A percentile compares a stretch with the other conserved stretches of the same genome.
These are phyloP conservation scores for Maniola hyperantus DNA, from an alignment of 2,888 invertebrate species.

Conservation along the genomic window DNA sequence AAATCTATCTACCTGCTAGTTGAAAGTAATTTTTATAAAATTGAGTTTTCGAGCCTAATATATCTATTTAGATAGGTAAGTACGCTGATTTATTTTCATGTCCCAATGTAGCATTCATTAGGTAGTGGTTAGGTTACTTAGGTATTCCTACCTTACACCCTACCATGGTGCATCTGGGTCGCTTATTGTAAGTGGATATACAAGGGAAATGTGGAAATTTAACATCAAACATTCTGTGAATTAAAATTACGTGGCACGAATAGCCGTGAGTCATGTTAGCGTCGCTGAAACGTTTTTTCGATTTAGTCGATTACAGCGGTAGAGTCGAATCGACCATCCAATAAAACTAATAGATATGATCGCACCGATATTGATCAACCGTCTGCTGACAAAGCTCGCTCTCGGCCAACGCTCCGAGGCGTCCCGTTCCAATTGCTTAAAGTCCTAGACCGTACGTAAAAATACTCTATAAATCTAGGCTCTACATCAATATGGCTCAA, in stretches of 20 bases:
- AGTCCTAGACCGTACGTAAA: neutral
- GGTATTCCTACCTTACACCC: no score
- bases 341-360: slow-evolving; percentile 18
- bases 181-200: no score
- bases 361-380: slow-evolving; percentile 13
- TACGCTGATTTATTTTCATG: no score
- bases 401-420: neutral
- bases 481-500: neutral
- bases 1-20: no score
- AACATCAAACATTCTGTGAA: neutral
- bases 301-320: slow-evolving; percentile 17
- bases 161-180: no score
- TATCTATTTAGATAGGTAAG: no score
- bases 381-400: slow-evolving; percentile 15
- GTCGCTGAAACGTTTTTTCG: slow-evolving; percentile 1
- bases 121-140: no score
- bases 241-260: neutral
- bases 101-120: no score
- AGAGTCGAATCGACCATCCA: neutral
- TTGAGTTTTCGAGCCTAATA: no score
- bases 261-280: slow-evolving; percentile 1
- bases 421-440: neutral
- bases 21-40: no score
- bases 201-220: neutral
- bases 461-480: neutral